phyloP scores from a whole-genome alignment of 1,140 invertebrate species.

The Hyphantria cunea region DNA sequence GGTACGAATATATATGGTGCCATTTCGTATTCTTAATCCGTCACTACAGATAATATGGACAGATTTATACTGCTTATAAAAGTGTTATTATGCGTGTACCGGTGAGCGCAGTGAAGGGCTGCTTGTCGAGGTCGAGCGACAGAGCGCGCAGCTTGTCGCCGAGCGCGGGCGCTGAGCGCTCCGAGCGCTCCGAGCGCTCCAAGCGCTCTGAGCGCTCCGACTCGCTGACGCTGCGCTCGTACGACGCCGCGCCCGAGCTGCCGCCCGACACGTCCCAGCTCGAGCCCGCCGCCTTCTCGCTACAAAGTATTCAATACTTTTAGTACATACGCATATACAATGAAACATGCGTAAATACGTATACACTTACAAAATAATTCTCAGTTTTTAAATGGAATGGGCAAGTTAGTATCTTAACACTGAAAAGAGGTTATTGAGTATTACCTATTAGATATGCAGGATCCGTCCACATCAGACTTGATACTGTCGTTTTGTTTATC shows the following conservation, averaged over 20 bases:
- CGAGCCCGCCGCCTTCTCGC: constrained; percentile 49
- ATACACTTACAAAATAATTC: no score
- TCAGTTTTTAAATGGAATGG: no score
- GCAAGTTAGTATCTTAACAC: no score
- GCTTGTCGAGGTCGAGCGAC: constrained; percentile 84
- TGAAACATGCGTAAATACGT: no score
- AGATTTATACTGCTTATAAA: no score
- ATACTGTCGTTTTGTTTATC: constrained; percentile 46
- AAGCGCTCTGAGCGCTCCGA: constrained; percentile 40
- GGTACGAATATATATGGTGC: no score
- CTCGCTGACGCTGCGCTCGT: constrained; percentile 84
- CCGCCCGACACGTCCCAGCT: constrained; percentile 73
- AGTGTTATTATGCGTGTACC: no score
- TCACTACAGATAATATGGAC: no score
- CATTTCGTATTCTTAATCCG: no score
- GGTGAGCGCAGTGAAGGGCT: constrained; percentile 38
- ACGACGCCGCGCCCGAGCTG: constrained; percentile 72
- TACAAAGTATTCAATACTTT: not conserved
- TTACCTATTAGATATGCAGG: constrained; percentile 69
- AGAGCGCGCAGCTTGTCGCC: constrained; percentile 84
- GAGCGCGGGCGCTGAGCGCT: constrained; percentile 31
- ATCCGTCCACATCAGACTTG: constrained; percentile 74
- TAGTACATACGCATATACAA: no score
- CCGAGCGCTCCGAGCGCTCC: constrained; percentile 37
- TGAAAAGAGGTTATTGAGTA: not conserved